Evolutionary conservation across 2,888 invertebrate species (phyloP).

Genomic region (Spisula subtruncata): DNA sequence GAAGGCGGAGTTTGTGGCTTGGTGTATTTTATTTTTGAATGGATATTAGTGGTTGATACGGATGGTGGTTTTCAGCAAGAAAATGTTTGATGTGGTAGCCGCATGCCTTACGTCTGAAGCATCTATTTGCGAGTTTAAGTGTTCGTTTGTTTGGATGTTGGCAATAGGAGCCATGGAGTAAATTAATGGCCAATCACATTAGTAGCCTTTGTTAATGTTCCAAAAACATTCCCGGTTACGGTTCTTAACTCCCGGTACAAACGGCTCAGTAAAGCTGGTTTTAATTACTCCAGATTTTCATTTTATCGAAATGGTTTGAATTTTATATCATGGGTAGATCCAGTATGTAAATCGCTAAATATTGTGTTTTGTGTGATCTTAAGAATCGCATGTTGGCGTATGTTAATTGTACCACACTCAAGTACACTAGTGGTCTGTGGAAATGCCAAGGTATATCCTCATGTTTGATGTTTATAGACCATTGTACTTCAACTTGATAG

Average conservation of each 20-base stretch:
- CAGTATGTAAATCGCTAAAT: neutral
- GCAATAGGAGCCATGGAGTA: neutral
- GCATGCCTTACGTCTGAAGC: neutral
- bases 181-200: neutral
- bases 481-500: neutral
- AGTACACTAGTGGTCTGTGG: neutral
- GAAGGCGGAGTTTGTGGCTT: conserved; percentile 16
- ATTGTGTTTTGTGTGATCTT: neutral
- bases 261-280: neutral
- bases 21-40: neutral
- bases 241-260: conserved; percentile 11
- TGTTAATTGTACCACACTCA: neutral
- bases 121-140: neutral
- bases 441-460: neutral
- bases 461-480: conserved; percentile 22
- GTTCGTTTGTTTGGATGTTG: conserved; percentile 1
- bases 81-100: conserved; percentile 8
- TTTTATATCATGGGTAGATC: neutral
- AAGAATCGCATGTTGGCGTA: neutral
- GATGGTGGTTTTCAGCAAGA: neutral
- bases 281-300: neutral
- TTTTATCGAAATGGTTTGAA: neutral
- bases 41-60: neutral
- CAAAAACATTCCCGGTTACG: neutral
- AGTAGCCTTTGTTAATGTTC: neutral